Conservation (phyloP, 2,113 vertebrate genomes). For the Aegithalos caudatus region DNA sequence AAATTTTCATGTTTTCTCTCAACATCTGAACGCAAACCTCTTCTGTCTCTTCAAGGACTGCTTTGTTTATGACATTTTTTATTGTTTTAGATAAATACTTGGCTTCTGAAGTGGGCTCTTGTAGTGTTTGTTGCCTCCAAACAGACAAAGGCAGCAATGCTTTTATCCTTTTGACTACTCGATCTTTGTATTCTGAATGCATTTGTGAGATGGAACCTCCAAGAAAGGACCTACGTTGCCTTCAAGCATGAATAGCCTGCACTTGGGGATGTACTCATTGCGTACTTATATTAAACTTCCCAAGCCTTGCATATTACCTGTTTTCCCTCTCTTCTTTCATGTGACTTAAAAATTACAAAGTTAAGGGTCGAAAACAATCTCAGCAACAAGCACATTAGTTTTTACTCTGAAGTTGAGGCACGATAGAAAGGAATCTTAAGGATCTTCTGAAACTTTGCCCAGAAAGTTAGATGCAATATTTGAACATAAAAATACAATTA, state of each 20-base stretch:
- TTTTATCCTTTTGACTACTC: conserved; percentile 16
- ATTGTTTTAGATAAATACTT: conserved; percentile 25
- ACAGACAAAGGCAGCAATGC: neutral
- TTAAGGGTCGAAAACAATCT: neutral
- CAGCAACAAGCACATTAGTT: neutral
- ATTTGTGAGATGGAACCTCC: neutral
- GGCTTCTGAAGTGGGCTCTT: neutral
- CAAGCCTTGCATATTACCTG: neutral
- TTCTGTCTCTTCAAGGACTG: conserved; percentile 20
- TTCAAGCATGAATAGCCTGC: neutral
- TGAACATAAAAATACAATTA: neutral
- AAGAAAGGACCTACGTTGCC: neutral
- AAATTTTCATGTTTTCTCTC: neutral
- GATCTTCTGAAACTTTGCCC: neutral
- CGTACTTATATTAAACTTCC: neutral
- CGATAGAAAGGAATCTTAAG: neutral
- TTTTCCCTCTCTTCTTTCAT: neutral
- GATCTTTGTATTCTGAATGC: neutral
- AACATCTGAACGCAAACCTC: neutral
- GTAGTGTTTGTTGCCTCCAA: neutral
- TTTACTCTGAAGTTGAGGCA: neutral
- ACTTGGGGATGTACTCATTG: neutral
- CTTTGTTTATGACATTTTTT: neutral
- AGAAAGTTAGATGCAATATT: neutral
- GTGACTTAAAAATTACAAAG: neutral